Conservation (phyloP, 2,797 vertebrate species). For the Ctenochaetus hawaiiensis region DNA sequence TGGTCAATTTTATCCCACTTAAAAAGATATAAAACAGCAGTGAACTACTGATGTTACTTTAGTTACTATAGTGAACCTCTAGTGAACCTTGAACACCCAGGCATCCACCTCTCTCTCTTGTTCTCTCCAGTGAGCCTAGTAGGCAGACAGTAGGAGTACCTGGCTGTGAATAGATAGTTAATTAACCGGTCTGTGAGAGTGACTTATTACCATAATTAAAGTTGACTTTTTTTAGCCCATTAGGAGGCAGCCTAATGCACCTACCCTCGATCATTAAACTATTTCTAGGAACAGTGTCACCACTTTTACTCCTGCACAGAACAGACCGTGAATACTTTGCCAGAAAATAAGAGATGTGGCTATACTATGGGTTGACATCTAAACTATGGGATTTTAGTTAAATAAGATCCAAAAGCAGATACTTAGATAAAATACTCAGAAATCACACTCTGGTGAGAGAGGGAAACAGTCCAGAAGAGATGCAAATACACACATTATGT, state of each 20-base stretch:
- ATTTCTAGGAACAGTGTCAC: slow-evolving; percentile 42
- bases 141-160: slow-evolving; percentile 25
- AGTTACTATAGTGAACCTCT: no score
- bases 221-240: slow-evolving; percentile 53
- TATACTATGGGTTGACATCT: neutral
- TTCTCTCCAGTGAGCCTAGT: slow-evolving; percentile 36
- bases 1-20: slow-evolving; percentile 12
- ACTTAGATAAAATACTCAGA: neutral
- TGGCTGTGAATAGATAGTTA: slow-evolving; percentile 48
- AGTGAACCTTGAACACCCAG: slow-evolving; percentile 22
- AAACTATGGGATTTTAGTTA: neutral
- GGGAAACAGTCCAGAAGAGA: slow-evolving; percentile 5
- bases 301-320: slow-evolving; percentile 9
- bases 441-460: neutral
- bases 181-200: slow-evolving; percentile 65
- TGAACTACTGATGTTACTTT: slow-evolving; percentile 1
- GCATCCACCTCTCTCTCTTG: slow-evolving; percentile 40
- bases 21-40: neutral
- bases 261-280: slow-evolving; percentile 44
- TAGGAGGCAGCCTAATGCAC: slow-evolving; percentile 41
- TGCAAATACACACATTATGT: neutral
- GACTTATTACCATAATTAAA: slow-evolving; percentile 76
- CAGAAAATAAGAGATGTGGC: slow-evolving; percentile 9
- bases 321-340: slow-evolving; percentile 14
- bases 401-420: neutral